Conservation (phyloP, 2,797 vertebrate genomes). For the Erethizon dorsatum region DNA sequence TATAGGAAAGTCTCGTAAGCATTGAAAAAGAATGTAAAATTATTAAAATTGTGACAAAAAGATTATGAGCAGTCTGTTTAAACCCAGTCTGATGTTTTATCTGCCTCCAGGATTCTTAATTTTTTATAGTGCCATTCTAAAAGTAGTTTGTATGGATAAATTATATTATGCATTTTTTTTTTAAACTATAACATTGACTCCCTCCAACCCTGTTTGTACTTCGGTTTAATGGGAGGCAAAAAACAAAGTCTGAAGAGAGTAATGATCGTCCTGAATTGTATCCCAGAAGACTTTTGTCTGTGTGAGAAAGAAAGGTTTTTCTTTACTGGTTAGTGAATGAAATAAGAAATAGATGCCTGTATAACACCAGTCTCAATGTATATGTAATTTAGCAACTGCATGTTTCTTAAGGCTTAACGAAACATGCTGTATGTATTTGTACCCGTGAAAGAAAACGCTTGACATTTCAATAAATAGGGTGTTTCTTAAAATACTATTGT, state of each 20-base stretch:
- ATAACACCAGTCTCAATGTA: neutral
- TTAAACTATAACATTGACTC: neutral
- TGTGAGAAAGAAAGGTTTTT: conserved; percentile 15
- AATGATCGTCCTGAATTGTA: neutral
- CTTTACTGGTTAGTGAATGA: conserved; percentile 32
- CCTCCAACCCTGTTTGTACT: neutral
- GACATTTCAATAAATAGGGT: conserved; percentile 38
- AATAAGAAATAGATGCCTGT: neutral
- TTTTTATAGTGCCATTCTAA: conserved; percentile 51
- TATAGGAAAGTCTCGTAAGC: neutral
- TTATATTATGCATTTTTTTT: conserved; percentile 4
- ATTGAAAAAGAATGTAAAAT: conserved; percentile 48
- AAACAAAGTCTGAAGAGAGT: conserved; percentile 45
- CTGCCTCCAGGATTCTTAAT: neutral
- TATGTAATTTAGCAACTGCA: neutral
- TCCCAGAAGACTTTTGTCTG: conserved; percentile 26
- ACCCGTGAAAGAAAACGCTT: neutral
- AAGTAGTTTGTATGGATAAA: neutral
- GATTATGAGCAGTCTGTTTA: conserved; percentile 72
- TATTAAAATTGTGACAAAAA: conserved; percentile 42
- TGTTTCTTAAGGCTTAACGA: conserved; percentile 30
- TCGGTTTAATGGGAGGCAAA: neutral
- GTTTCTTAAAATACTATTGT: conserved; percentile 62
- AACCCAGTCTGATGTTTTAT: neutral
- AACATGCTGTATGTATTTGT: neutral